Base-by-base conservation (phyloP, 2,888 invertebrate species). In the Arge pagana region DNA sequence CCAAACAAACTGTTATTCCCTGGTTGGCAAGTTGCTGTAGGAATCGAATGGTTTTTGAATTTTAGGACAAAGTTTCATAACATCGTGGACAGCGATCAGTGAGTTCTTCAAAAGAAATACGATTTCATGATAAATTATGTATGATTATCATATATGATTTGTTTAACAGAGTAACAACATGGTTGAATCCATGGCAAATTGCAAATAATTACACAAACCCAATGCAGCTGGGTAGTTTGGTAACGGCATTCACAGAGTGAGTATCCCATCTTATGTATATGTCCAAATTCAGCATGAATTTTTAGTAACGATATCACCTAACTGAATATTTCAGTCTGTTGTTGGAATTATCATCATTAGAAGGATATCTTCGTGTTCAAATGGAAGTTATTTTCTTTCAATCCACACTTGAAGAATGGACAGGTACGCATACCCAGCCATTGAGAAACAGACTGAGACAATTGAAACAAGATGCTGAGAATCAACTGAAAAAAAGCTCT, bases 181-280 rank as follows among this genome's bases (percentile, higher is more conserved):
- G 87, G 87, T 74, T 88, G 73, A 88, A 87, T 68, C 80, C 82
- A 1, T 88, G 87, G 87, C 87, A 88, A 71, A 73, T 87, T n/a
- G 77, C 80, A 31, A 82, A 82, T 54, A 81, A 81, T 56, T 85
- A 82, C 63, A 85, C 84, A 0, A 85, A 83, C 63, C 85, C 86
- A 3, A 82, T 83, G 83, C 84, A 84, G 61, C 76, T 86, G 3
- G 82, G 84, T 53, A 80, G 80, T 28, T 78, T 88, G 8, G 70
- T 82, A 6, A 78, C 79, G n/a, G 77, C 78, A 2, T 80, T 85
- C 4, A 78, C 79, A 37, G 79, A 82, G 87, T 87, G 69, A 81
- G 83, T 80, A 55, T 21, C 3, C n/a, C 26, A 55, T 53, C 21
- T 41, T 58, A 6, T 35, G 37, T 11, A 42, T 28, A 5, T 8